Base-by-base conservation (phyloP, 2,888 invertebrate genomes). In the Tetramorium bicarinatum region DNA sequence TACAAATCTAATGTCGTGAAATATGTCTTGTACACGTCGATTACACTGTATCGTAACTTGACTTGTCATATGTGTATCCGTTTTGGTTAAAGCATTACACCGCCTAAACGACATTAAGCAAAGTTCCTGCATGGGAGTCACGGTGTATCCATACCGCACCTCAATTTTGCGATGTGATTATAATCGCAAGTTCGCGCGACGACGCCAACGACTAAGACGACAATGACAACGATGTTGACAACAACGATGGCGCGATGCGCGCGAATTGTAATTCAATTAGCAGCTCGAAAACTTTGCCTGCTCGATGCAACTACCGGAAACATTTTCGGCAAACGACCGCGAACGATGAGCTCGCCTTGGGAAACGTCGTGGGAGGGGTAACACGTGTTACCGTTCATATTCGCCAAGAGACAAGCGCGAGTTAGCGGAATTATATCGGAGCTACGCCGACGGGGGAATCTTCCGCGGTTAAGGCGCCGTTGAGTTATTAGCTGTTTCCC, bases 401-500 rank as follows among this genome's bases (percentile, higher is more conserved):
- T 75, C 69, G 69, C 75, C 64, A 62, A 44, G 62, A 67, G 84
- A 86, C 41, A 66, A 34, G 62, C 18, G 52, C 81, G 67, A 82
- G 81, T 85, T 86, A 80, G 82, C 82, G 64, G 84, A 87, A 87
- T 88, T 84, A 87, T 81, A 85, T 84, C 82, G 83, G 69, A 18
- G n/a, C 38, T 11, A 21, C 47, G 44, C 11, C 47, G 18, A 67
- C 49, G 74, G 80, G 49, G 76, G 71, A 38, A 75, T 87, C 88
- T 83, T 85, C 66, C 74, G 82, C 69, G 87, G 87, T 86, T 85
- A 76, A 83, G 74, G 59, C 76, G 75, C 76, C 87, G 88, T 86
- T 91, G 91, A 91, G 85, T 92, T 92, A 92, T 92, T 91, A 91
- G 88, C 89, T 86, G 91, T 89, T 91, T 91, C 91, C 89, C 90